These are phyloP conservation scores for Perizoma flavofasciatum DNA, from an alignment of 2,888 invertebrate genomes.

Conservation along the genomic window DNA sequence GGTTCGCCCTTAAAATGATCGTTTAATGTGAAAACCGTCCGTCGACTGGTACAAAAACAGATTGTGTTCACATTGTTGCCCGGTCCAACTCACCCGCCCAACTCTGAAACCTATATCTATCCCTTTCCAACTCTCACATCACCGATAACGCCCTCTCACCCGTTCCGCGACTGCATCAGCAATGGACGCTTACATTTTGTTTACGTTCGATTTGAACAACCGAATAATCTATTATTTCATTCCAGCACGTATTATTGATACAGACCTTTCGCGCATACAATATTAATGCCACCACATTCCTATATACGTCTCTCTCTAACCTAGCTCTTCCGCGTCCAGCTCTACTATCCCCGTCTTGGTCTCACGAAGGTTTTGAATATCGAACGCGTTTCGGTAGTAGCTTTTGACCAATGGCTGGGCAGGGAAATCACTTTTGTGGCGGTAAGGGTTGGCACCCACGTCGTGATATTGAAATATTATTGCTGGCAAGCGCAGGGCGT, in stretches of 20 bases:
- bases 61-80: slow-evolving; percentile 57
- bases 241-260: slow-evolving; percentile 83
- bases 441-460: slow-evolving; percentile 64
- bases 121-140: slow-evolving; percentile 51
- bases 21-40: slow-evolving; percentile 80
- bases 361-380: slow-evolving; percentile 54
- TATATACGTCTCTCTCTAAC: slow-evolving; percentile 56
- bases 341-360: slow-evolving; percentile 48
- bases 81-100: slow-evolving; percentile 30
- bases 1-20: slow-evolving; percentile 82
- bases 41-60: slow-evolving; percentile 80
- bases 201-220: slow-evolving; percentile 83
- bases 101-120: slow-evolving; percentile 49
- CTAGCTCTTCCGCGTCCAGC: not conserved
- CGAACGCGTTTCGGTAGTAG: slow-evolving; percentile 51
- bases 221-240: slow-evolving; percentile 84
- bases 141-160: slow-evolving; percentile 44
- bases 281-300: slow-evolving; percentile 64
- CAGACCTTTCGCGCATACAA: slow-evolving; percentile 75
- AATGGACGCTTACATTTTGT: slow-evolving; percentile 82
- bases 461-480: slow-evolving; percentile 80
- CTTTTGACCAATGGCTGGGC: slow-evolving; percentile 63
- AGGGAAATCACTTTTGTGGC: slow-evolving; percentile 70
- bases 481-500: slow-evolving; percentile 70
- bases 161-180: slow-evolving; percentile 63